A percentile compares a stretch with the other conserved stretches of the same genome.
phyloP scores from a whole-genome alignment of 2,888 invertebrate species.

The Craniophora ligustri region DNA sequence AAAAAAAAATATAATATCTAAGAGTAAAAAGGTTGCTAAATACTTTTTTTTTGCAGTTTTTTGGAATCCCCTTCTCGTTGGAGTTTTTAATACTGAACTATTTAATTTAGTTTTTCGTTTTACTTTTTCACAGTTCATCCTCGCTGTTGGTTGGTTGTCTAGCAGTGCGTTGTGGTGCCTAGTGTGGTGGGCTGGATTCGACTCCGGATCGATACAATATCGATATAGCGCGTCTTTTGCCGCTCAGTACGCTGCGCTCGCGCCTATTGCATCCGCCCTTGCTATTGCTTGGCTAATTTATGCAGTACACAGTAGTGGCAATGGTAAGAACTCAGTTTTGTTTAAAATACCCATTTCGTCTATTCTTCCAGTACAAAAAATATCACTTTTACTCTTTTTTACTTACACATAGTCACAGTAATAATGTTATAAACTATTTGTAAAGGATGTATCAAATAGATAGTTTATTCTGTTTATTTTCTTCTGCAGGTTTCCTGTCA shows the following conservation, averaged over 20 bases:
- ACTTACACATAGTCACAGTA: too few relatives aligned
- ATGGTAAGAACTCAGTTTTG: too few relatives aligned
- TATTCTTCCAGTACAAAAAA: too few relatives aligned
- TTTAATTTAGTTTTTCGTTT: neutral
- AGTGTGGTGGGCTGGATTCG: constrained; percentile 90
- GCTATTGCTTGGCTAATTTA: constrained; percentile 91
- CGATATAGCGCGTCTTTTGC: constrained; percentile 89
- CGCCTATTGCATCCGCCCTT: constrained; percentile 89
- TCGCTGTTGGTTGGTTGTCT: constrained; percentile 86
- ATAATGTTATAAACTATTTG: too few relatives aligned
- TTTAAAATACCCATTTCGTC: too few relatives aligned
- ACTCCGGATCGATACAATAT: constrained; percentile 88
- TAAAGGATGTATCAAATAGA: too few relatives aligned
- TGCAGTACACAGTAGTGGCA: constrained; percentile 87
- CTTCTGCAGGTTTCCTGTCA: constrained; percentile 80
- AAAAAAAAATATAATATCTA: too few relatives aligned
- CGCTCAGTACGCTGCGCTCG: constrained; percentile 90
- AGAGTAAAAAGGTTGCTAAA: too few relatives aligned
- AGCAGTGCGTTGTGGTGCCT: constrained; percentile 79
- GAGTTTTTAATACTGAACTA: neutral
- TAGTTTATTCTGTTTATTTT: neutral
- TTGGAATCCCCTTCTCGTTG: too few relatives aligned
- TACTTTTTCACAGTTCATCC: constrained; percentile 75
- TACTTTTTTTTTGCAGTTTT: too few relatives aligned
- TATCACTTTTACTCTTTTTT: too few relatives aligned